Evolutionary conservation across 2,888 invertebrate species (phyloP), one percentile per base, ranked within the genome.

Genomic region (Bellardia pandia): DNA sequence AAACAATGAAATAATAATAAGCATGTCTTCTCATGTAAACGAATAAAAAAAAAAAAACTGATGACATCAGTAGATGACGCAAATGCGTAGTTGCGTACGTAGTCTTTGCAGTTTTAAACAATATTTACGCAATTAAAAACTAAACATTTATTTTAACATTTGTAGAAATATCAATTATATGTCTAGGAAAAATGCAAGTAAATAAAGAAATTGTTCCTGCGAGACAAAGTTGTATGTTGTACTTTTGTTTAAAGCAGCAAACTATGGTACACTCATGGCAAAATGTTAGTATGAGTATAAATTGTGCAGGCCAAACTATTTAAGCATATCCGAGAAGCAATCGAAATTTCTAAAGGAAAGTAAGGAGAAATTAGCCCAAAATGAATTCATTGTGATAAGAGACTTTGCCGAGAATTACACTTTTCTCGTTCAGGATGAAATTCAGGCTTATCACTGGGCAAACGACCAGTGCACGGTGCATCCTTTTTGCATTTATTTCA

Each of bases 151-250:
- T 56, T 66, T 66, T 56, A 51, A 40, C 66, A 68, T 68, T 68
- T 68, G 14, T 40, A 66, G 42, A 0, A 66, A 53, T 64, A 64
- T 76, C 75, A 40, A 76, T 76, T 76, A 51, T 64, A 51, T 45
- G 4, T 40, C 4, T 14, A 13, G 64, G 30, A 30, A 37, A 51
- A 60, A 14, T 58, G 60, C 2, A 40, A 40, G n/a, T n/a, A 66
- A 13, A 6, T 5, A 30, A 40, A 64, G 14, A 48, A 45, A 30
- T 33, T n/a, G 68, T 68, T n/a, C 58, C 56, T 56, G 42, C 37
- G 40, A 37, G 30, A 6, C 1, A 40, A 51, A 60, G 23, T 71
- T 71, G 0, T 60, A 30, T n/a, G 3, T 30, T 53, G 30, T 33
- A 5, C 11, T 33, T 62, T 77, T 56, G 4, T 42, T 45, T 13